Evolutionary conservation across 2,113 vertebrate species (phyloP).

Genomic region (Syngnathus floridae): DNA sequence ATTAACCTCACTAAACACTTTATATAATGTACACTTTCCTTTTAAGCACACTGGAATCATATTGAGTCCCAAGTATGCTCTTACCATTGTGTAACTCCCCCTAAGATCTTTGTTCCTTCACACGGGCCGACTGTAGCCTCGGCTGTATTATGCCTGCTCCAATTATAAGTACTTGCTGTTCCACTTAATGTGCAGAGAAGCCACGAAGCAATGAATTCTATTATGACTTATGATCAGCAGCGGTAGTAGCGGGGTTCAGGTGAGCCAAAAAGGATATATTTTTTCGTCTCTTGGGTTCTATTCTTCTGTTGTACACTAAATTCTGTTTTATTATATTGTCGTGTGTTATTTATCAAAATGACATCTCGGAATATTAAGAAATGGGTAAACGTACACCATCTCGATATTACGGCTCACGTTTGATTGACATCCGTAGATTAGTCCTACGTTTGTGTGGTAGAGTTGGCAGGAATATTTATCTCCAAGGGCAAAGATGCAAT

Average conservation of each 20-base stretch:
- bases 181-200: conserved; percentile 22
- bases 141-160: conserved; percentile 19
- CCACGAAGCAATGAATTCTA: conserved; percentile 1
- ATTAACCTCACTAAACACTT: conserved; percentile 15
- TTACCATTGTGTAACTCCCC: neutral
- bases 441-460: neutral
- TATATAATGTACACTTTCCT: conserved; percentile 2
- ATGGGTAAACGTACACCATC: neutral
- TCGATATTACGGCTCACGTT: neutral
- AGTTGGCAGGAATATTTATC: neutral
- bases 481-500: too few relatives aligned
- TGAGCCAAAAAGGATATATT: neutral
- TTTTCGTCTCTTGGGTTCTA: neutral
- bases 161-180: conserved; percentile 21
- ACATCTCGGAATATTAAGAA: neutral
- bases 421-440: too few relatives aligned
- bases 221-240: neutral
- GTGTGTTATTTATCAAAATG: neutral
- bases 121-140: conserved; percentile 26
- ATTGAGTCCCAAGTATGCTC: neutral
- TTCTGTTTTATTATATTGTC: neutral
- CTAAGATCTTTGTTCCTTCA: conserved; percentile 39
- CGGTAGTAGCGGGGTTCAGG: neutral
- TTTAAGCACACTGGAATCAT: conserved; percentile 37
- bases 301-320: neutral